Base-by-base conservation (phyloP, 2,113 vertebrate species). In the Sinocyclocheilus grahami region DNA sequence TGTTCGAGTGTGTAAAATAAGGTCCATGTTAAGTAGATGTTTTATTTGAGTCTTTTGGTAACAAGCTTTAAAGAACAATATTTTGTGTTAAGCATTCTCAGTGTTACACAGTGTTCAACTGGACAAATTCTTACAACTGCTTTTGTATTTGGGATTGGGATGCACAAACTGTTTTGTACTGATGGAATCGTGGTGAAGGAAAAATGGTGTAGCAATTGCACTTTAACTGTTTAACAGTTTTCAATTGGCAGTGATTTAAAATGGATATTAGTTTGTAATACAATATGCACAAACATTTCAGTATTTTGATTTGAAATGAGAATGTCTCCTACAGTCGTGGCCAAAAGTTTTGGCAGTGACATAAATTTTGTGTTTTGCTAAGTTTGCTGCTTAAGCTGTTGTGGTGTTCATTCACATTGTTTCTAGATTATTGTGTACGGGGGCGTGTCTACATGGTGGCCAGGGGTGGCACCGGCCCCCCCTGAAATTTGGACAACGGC, bases 221-320 rank as follows among this genome's bases (percentile, higher is more conserved):
- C 89, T 90, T 90, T 85, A 82, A 88, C 62, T 60, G 78, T 78
- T 88, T 78, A 30, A 88, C 82, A 82, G 85, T 81, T 48, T 22
- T 55, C 69, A 72, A 11, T 62, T 20, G 8, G 30, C 55, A 69
- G 53, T 24, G 48, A 39, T 24, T 76, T 11, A 11, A 51, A 48
- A 16, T 7, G 8, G 22, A 42, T 82, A 51, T 83, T 78, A 87
- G 62, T 33, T 84, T 37, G 5, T 42, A 42, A 42, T 42, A 24
- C 9, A 37, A 39, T 2, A 5, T 78, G 37, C 55, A 60, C 22
- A 12, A 60, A 39, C 53, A 1, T 42, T 24, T 80, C 58, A 63
- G 33, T 46, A 82, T 58, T 80, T 51, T 33, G 8, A 83, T 51
- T 48, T 78, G 62, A 87, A 48, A 74, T 82, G 11, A 83, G 5